Evolutionary conservation across 2,113 vertebrate genomes (phyloP), one percentile per base, ranked within the genome.

Genomic region (Anhinga rufa): DNA sequence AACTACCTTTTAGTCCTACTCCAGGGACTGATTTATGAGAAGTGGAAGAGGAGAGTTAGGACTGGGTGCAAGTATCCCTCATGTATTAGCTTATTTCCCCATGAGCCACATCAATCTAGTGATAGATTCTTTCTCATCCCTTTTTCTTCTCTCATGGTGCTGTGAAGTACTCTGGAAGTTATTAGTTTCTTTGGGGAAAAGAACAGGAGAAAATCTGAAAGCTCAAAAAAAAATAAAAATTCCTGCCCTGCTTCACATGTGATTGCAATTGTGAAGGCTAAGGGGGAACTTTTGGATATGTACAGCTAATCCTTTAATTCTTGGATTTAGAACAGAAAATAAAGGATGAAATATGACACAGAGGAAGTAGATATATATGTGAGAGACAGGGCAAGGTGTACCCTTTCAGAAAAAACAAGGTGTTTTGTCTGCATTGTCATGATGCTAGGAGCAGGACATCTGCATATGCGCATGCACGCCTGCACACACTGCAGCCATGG

Each of bases 401-500:
- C 6, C 31, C 17, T 21, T 69, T n/a, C 38, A 80, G 62, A 55
- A 72, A 60, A 68, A 72, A 8, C 10, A 26, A 64, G 38, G 24
- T 36, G 36, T 54, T 26, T 14, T 24, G 72, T 15, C 36, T 69
- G 34, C 12, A 1, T 70, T 90, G 46, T n/a, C 10, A 6, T 3
- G 14, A 17, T 17, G 6, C 17, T 25, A 46, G 18, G 48, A 64
- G 34, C 40, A 80, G 76, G 26, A 34, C 6, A 9, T 9, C 16
- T 17, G 32, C 22, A 8, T 8, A 21, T 15, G 17, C 34, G 12
- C 15, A 10, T 2, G 3, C 2, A 0, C 17, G 19, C 13, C 19
- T 1, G 0, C 8, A 17, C 31, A 10, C 2, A 7, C n/a, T 72
- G 58, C 48, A 55, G 20, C 15, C 3, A 1, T 1, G 2, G 13